A percentile compares a stretch with the other conserved stretches of the same genome.
These are phyloP conservation scores for Euphydryas editha DNA, from an alignment of 2,888 invertebrate genomes.

Conservation along the genomic window DNA sequence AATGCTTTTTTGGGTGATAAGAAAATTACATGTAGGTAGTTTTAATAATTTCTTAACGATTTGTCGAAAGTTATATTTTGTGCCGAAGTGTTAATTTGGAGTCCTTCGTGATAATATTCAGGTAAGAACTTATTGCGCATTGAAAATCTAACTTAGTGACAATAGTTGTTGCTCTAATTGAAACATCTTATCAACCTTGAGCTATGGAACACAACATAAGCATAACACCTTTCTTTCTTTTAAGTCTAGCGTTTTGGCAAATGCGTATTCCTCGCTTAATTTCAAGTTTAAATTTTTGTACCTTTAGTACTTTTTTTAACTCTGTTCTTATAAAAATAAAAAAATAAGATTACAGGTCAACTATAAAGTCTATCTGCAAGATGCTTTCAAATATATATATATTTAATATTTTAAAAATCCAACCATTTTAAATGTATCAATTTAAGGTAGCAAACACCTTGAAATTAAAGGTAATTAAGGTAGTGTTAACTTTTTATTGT, in stretches of 20 bases:
- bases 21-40: conserved; percentile 59
- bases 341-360: conserved; percentile 30
- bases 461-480: conserved; percentile 2
- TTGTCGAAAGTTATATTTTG: conserved; percentile 53
- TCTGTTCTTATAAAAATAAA: neutral
- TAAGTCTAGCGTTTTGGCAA: neutral
- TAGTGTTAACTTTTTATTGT: neutral
- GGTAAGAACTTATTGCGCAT: conserved; percentile 75
- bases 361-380: conserved; percentile 24
- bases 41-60: conserved; percentile 59
- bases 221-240: conserved; percentile 20
- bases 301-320: neutral
- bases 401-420: neutral
- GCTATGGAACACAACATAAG: conserved; percentile 37
- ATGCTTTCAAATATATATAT: conserved; percentile 4
- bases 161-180: conserved; percentile 60
- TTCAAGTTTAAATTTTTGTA: neutral
- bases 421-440: too few relatives aligned
- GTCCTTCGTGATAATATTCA: conserved; percentile 49
- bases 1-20: conserved; percentile 64
- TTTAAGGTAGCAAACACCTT: neutral
- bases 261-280: neutral
- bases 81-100: conserved; percentile 56
- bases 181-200: conserved; percentile 77
- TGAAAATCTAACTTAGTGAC: conserved; percentile 58